A percentile compares a stretch with the other conserved stretches of the same genome.
Conservation (phyloP, 2,888 invertebrate species). For the Hypomecis atomaria region DNA sequence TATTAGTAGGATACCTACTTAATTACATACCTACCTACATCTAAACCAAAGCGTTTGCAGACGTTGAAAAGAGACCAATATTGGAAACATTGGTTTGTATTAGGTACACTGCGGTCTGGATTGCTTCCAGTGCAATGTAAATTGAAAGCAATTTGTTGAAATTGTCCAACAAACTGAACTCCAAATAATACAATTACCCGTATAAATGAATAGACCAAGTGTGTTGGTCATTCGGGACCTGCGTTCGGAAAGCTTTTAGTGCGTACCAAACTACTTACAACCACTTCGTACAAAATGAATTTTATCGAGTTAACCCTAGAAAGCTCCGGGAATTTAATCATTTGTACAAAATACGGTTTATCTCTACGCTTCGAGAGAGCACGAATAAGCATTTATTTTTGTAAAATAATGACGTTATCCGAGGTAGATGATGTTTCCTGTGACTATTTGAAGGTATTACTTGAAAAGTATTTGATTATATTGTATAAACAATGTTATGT, state of each 20-base stretch:
- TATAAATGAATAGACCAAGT: conserved; percentile 59
- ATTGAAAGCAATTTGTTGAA: conserved; percentile 30
- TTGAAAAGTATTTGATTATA: too few relatives aligned
- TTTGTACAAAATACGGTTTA: conserved; percentile 55
- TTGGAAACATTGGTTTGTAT: conserved; percentile 13
- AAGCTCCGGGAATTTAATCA: conserved; percentile 64
- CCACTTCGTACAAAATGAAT: conserved; percentile 62
- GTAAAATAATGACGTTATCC: background rate
- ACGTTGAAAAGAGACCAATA: background rate
- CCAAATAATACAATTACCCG: conserved; percentile 54
- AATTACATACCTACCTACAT: too few relatives aligned
- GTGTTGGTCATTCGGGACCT: conserved; percentile 54
- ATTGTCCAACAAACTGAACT: conserved; percentile 34
- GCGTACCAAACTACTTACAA: conserved; percentile 64
- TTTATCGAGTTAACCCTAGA: conserved; percentile 67
- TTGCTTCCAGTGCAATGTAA: conserved; percentile 28
- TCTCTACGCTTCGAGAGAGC: conserved; percentile 7
- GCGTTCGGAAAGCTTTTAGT: conserved; percentile 66
- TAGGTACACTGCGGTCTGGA: conserved; percentile 10
- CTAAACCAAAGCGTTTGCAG: too few relatives aligned
- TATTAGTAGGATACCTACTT: too few relatives aligned
- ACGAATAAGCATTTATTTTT: conserved; percentile 5
- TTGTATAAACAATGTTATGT: too few relatives aligned
- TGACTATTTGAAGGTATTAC: too few relatives aligned
- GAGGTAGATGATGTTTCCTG: too few relatives aligned